Percentiles rank a stretch among this genome's conserved stretches.
phyloP scores from a whole-genome alignment of 2,797 vertebrate genomes.

The Caiman crocodilus region DNA sequence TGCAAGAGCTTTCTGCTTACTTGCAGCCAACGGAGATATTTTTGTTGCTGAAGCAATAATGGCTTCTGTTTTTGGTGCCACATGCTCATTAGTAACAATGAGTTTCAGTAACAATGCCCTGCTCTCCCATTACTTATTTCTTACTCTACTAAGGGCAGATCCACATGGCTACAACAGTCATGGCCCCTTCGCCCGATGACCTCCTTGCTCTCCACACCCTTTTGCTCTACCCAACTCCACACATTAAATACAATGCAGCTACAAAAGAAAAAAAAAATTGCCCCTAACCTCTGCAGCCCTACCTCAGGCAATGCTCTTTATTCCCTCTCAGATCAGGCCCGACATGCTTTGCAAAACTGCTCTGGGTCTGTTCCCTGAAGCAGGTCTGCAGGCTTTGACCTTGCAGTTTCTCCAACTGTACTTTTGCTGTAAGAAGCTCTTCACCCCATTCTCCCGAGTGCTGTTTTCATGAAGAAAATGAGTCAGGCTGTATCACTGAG shows the following conservation, averaged over 20 bases:
- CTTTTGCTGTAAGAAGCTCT: background rate
- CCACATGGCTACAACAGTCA: background rate
- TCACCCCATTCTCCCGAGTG: accelerated
- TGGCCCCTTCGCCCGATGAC: background rate
- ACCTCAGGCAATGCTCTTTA: background rate
- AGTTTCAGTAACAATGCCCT: background rate
- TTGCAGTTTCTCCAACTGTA: background rate
- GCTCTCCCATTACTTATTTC: background rate
- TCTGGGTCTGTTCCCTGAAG: accelerated
- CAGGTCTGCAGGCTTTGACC: background rate
- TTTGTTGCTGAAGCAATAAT: background rate
- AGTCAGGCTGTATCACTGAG: background rate
- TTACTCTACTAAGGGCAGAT: background rate
- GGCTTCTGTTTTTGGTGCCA: background rate
- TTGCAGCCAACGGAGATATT: background rate
- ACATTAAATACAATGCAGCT: accelerated
- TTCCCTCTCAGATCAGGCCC: accelerated
- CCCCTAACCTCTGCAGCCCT: accelerated
- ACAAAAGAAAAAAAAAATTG: background rate
- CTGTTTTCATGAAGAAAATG: background rate
- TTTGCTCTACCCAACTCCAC: background rate
- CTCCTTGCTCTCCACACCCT: background rate
- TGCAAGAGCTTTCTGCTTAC: background rate
- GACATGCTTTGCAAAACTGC: background rate
- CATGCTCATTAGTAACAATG: background rate